Base-by-base conservation (phyloP, 2,888 invertebrate species). In the Drosophila dives region DNA sequence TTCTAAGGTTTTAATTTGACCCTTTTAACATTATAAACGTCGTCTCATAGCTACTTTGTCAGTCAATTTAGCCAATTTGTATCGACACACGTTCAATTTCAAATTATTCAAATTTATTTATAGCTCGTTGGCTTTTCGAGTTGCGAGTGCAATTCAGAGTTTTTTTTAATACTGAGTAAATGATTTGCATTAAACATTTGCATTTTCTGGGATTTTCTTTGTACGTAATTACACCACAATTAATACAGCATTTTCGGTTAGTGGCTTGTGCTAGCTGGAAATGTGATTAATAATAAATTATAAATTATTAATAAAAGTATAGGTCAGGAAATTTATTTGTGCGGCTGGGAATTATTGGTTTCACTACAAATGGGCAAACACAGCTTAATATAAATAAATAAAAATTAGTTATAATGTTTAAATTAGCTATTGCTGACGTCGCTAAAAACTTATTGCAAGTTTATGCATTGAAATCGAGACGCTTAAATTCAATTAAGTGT, bases 81-180 rank as follows among this genome's bases (percentile, higher is more conserved):
- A n/a, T 38, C 48, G 33, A 56, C 78, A 71, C 73, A 70, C 84
- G 82, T 66, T 80, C 56, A 32, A 55, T 49, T 67, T 63, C 49
- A 80, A 77, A 69, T 62, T 69, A 70, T 77, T 48, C 75, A 80
- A 63, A 65, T 67, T 66, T 20, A 42, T 36, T 63, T 71, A 49
- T 60, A 55, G 29, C 64, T 29, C 53, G 54, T 49, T 64, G 15
- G 20, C n/a, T 58, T 17, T 42, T 26, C 32, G 26, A 33, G 36
- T 38, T 61, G 11, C 23, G 45, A 53, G n/a, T 29, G 45, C 48
- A 36, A 23, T 51, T 64, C 49, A 62, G 56, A 45, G 33, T 75
- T 36, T 49, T 40, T 36, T 29, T 20, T 15, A 15, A 15, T 48
- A 36, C 53, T 65, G 68, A 53, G 61, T 20, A 58, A 48, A 48